Percentiles rank a stretch among this genome's conserved stretches.
Evolutionary conservation across 2,888 invertebrate species (phyloP).

Genomic region (Steinernema carpocapsae): DNA sequence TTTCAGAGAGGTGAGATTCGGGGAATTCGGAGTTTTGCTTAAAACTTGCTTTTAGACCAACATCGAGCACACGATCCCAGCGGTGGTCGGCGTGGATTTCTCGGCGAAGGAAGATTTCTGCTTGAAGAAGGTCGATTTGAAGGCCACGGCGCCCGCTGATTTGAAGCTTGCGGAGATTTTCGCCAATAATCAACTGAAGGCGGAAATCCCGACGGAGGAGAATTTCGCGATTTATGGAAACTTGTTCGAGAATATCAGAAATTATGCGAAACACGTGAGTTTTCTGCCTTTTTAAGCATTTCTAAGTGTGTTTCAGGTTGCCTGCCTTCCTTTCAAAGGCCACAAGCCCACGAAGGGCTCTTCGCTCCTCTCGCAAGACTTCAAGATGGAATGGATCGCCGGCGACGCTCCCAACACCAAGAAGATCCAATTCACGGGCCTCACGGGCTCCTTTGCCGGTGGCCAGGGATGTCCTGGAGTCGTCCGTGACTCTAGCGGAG

Average conservation of each 20-base stretch:
- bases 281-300: no score
- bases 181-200: not conserved
- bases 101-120: not conserved
- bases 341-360: not conserved
- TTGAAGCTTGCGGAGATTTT: not conserved
- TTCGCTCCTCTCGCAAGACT: conserved; percentile 43
- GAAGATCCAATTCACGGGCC: conserved; percentile 51
- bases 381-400: conserved; percentile 55
- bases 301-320: not conserved
- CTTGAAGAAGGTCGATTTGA: not conserved
- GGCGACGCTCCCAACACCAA: conserved; percentile 43
- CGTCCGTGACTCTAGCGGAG: conserved; percentile 13
- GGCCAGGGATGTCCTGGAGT: conserved; percentile 36
- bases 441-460: conserved; percentile 36
- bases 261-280: not conserved
- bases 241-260: not conserved
- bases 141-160: not conserved
- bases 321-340: conserved; percentile 13
- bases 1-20: not conserved
- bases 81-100: not conserved
- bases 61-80: not conserved
- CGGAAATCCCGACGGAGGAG: not conserved
- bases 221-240: conserved; percentile 7
- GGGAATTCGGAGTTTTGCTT: not conserved
- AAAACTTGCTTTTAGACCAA: not conserved